Evolutionary conservation across 2,888 invertebrate species (phyloP), one percentile per base, ranked within the genome.

Genomic region (Eupithecia exiguata): DNA sequence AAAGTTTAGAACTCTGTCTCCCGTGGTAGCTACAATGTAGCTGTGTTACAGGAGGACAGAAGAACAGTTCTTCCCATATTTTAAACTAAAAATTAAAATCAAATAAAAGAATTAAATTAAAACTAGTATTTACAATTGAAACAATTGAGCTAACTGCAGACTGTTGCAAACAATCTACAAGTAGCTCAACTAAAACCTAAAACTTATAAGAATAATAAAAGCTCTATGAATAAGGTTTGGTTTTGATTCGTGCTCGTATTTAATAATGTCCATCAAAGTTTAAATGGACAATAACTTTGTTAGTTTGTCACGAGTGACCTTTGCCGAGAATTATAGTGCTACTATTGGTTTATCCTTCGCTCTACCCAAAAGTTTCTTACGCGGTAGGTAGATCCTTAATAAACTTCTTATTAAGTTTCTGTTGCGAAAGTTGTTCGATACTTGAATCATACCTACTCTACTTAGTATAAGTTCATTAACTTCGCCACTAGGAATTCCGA

Each of bases 201-300:
- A 21, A 53, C 21, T 53, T n/a, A n/a, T 7, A 9, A 7, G 49
- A 49, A 49, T n/a, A 53, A 53, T n/a, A 53, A 10, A n/a, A 1
- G 14, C 16, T 40, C 46, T 18, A 0, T 76, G 80, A 84, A 84
- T 83, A 79, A 77, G 84, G 84, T 87, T 88, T 82, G 83, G 83
- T 84, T 87, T 86, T 84, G 83, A 85, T 84, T 85, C 82, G 81
- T 81, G 80, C 82, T 86, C 83, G 82, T 85, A 86, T 86, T 83
- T 84, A 87, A 86, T 88, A 85, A 84, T 84, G 84, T 86, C 85
- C 78, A 82, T 83, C 84, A 81, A 86, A 88, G 87, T 89, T 88
- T 86, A 85, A 87, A 87, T 88, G 84, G 86, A 86, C 86, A 83
- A 84, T 88, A 88, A 87, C 84, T 87, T 86, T 85, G 86, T 88